Conservation (phyloP, 2,113 vertebrate species). For the Oryctolagus cuniculus region mOryCun1.1 NC_091438.1:163108501-163109000, state of each 20-base stretch:
- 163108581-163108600: background rate
- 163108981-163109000: no score
- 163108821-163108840: no score
- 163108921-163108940: no score
- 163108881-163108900: no score
- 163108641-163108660: accelerated
- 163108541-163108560: background rate
- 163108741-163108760: accelerated
- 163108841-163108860: accelerated
- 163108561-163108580: background rate
- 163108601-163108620: accelerated
- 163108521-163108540: background rate
- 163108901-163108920: no score
- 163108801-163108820: accelerated
- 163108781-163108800: background rate
- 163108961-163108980: no score
- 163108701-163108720: no score
- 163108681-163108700: no score
- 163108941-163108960: background rate
- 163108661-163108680: no score
- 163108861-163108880: no score
- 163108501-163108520: no score
- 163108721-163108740: background rate
- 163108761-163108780: no score
- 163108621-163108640: background rate